phyloP scores from a whole-genome alignment of 2,113 vertebrate species.

The Leucosticte australis region DNA sequence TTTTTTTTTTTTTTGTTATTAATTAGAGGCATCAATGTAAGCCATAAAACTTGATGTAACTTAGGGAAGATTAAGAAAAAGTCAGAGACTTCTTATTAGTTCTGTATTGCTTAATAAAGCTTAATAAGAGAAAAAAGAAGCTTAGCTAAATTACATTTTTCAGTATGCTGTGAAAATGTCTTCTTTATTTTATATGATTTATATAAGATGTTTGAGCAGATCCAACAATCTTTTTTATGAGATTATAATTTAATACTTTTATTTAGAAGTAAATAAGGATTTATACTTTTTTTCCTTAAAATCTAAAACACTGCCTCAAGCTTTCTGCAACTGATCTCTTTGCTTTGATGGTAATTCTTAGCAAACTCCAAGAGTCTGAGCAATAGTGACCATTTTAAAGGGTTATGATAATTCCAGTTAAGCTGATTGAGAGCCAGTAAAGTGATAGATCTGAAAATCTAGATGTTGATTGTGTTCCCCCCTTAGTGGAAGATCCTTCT shows the following conservation, averaged over 20 bases:
- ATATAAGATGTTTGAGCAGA: neutral
- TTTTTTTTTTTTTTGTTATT: neutral
- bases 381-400: neutral
- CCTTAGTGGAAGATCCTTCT: neutral
- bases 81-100: neutral
- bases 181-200: neutral
- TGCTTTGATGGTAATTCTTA: neutral
- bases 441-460: neutral
- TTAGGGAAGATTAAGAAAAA: neutral
- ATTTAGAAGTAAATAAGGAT: neutral
- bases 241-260: neutral
- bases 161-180: neutral
- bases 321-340: neutral
- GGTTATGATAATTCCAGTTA: neutral
- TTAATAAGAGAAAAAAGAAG: neutral
- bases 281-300: neutral
- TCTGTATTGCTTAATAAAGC: neutral
- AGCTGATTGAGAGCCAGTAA: neutral
- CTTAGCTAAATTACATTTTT: neutral
- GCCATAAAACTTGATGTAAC: neutral
- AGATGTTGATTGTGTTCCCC: neutral
- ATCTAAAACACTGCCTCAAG: neutral
- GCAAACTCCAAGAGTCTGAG: neutral
- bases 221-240: neutral
- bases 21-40: neutral